A percentile compares a stretch with the other conserved stretches of the same genome.
Conservation (phyloP, 1,140 invertebrate genomes). For the Drosophila cardini region DNA sequence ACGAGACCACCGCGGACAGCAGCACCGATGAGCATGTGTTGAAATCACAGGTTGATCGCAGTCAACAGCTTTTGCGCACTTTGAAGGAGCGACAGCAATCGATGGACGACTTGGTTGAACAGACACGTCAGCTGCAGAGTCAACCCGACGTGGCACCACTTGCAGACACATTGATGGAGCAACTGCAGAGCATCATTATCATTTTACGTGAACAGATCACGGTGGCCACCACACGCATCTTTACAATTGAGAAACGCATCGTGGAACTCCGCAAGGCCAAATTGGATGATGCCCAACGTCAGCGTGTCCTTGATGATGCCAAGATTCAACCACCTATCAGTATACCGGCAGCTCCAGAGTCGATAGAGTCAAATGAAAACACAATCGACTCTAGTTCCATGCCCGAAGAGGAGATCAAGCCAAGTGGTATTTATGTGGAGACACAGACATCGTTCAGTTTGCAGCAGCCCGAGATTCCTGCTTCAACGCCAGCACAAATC, state of each 20-base stretch:
- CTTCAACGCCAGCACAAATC: conserved; percentile 15
- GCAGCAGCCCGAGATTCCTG: conserved; percentile 34
- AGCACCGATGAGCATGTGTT: conserved; percentile 72
- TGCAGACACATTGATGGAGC: conserved; percentile 73
- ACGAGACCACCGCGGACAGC: conserved; percentile 70
- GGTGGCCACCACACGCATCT: conserved; percentile 77
- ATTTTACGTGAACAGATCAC: conserved; percentile 78
- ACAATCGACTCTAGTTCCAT: conserved; percentile 76
- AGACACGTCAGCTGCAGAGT: conserved; percentile 71
- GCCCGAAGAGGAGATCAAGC: conserved; percentile 79
- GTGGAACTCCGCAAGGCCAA: conserved; percentile 74
- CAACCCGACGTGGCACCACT: conserved; percentile 81
- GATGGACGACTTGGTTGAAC: conserved; percentile 73
- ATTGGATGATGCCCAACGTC: conserved; percentile 67
- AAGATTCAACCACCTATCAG: conserved; percentile 63
- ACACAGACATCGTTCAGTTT: conserved; percentile 86
- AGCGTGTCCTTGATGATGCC: conserved; percentile 63
- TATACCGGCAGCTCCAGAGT: conserved; percentile 43
- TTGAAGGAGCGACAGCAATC: conserved; percentile 80
- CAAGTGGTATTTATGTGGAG: conserved; percentile 75
- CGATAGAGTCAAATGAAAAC: conserved; percentile 68
- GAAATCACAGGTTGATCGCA: conserved; percentile 72
- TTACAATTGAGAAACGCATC: conserved; percentile 80
- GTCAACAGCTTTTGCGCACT: conserved; percentile 72
- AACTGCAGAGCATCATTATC: conserved; percentile 74